Percentiles rank a stretch among this genome's conserved stretches.
phyloP scores from a whole-genome alignment of 1,140 invertebrate species.

The Rhyzopertha dominica region DNA sequence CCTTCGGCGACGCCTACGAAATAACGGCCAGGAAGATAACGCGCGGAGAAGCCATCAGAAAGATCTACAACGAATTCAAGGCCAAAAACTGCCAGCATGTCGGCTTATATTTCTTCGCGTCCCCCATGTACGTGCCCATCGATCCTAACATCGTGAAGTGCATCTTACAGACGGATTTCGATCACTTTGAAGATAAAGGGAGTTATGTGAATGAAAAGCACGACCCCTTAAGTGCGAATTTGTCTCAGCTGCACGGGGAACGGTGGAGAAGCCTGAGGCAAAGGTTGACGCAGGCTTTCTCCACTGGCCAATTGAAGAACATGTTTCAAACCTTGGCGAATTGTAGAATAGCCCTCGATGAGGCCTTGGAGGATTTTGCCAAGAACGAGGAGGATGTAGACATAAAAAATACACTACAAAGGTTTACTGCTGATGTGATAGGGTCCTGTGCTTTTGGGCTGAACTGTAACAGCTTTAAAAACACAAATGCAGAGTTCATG shows the following conservation, averaged over 20 bases:
- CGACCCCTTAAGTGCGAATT: slow-evolving; percentile 47
- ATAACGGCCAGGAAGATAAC: slow-evolving; percentile 9
- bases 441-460: slow-evolving; percentile 55
- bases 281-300: slow-evolving; percentile 49
- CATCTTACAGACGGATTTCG: slow-evolving; percentile 49
- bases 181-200: slow-evolving; percentile 46
- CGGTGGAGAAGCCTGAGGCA: slow-evolving; percentile 48
- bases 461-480: slow-evolving; percentile 47
- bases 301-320: slow-evolving; percentile 47
- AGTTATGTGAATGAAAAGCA: slow-evolving; percentile 42
- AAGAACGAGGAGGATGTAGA: slow-evolving; percentile 13
- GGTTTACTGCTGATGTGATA: slow-evolving; percentile 52
- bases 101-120: slow-evolving; percentile 14
- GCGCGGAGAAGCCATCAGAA: slow-evolving; percentile 14
- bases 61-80: slow-evolving; percentile 16
- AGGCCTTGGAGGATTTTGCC: slow-evolving; percentile 35
- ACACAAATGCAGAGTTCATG: slow-evolving; percentile 50
- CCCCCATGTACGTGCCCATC: slow-evolving; percentile 25
- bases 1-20: slow-evolving; percentile 20
- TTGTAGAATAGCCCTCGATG: slow-evolving; percentile 35
- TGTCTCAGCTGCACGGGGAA: slow-evolving; percentile 46
- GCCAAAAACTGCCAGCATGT: slow-evolving; percentile 14
- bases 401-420: slow-evolving; percentile 47
- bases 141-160: slow-evolving; percentile 49
- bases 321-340: slow-evolving; percentile 40